Conservation (phyloP, 2,113 vertebrate genomes). For the Clarias macrocephalus region DNA sequence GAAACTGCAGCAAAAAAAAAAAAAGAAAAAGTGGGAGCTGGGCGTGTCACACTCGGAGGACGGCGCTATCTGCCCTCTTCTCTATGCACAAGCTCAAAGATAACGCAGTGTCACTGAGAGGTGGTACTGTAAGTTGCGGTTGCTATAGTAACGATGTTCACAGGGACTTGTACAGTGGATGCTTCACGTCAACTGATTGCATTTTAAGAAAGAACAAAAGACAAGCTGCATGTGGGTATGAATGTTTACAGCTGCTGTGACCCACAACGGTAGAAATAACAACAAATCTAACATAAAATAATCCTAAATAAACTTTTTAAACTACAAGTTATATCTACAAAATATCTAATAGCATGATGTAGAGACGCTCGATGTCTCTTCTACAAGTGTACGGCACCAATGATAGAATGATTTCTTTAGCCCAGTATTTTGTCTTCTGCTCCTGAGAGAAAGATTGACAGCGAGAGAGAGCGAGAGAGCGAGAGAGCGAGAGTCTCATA, state of each 20-base stretch:
- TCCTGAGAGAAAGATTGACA: background rate
- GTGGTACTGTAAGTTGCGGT: background rate
- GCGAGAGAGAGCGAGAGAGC: background rate
- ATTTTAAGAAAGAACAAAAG: background rate
- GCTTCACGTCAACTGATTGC: background rate
- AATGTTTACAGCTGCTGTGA: background rate
- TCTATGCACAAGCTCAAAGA: background rate
- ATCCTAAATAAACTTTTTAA: background rate
- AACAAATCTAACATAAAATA: background rate
- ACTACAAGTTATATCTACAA: background rate
- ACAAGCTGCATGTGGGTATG: background rate
- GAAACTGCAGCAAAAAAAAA: no score
- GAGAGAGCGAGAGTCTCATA: background rate
- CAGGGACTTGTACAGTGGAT: background rate
- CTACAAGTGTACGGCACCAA: background rate
- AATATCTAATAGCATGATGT: background rate
- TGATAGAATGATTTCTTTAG: background rate
- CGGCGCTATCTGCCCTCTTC: background rate
- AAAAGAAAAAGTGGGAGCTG: no score
- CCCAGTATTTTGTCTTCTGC: background rate
- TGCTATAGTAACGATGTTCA: background rate
- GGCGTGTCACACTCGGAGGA: background rate
- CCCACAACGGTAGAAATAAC: background rate
- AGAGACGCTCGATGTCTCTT: background rate
- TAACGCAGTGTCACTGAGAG: background rate